Conservation (phyloP, 1,140 invertebrate genomes). For the Elysia chlorotica region DNA sequence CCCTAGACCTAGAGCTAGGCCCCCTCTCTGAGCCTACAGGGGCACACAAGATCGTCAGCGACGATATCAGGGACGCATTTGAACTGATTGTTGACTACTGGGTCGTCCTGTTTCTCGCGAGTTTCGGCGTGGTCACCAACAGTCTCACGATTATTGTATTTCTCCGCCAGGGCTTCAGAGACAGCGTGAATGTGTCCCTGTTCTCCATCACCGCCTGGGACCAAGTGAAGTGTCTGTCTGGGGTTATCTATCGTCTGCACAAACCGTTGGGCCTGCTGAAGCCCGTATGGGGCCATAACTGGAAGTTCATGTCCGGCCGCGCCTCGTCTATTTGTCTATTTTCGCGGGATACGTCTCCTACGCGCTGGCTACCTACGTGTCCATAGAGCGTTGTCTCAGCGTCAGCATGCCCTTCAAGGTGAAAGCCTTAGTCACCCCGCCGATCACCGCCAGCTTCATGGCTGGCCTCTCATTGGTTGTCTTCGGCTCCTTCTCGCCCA, state of each 20-base stretch:
- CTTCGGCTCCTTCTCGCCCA: neutral
- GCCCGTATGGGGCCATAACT: neutral
- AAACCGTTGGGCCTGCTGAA: neutral
- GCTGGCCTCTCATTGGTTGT: neutral
- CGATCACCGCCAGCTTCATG: neutral
- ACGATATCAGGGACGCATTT: too few relatives aligned
- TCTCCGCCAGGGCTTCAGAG: constrained; percentile 2
- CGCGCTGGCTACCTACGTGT: neutral
- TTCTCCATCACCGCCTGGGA: constrained; percentile 3
- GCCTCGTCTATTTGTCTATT: neutral
- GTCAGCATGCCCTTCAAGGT: constrained; percentile 6
- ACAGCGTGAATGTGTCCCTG: constrained; percentile 3
- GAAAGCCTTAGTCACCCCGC: neutral
- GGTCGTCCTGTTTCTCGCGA: too few relatives aligned
- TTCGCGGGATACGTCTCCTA: neutral
- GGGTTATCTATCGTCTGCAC: neutral
- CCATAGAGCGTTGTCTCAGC: neutral
- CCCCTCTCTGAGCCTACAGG: too few relatives aligned
- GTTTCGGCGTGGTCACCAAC: neutral
- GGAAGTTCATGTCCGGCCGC: neutral
- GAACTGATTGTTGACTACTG: too few relatives aligned
- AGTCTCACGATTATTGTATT: neutral
- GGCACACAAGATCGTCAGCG: too few relatives aligned
- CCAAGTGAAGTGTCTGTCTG: neutral
- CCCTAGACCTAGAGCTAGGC: too few relatives aligned